Percentiles rank a stretch among this genome's conserved stretches.
These are phyloP conservation scores for Hepsetus odoe DNA, from an alignment of 2,113 vertebrate species.

Conservation along the genomic window DNA sequence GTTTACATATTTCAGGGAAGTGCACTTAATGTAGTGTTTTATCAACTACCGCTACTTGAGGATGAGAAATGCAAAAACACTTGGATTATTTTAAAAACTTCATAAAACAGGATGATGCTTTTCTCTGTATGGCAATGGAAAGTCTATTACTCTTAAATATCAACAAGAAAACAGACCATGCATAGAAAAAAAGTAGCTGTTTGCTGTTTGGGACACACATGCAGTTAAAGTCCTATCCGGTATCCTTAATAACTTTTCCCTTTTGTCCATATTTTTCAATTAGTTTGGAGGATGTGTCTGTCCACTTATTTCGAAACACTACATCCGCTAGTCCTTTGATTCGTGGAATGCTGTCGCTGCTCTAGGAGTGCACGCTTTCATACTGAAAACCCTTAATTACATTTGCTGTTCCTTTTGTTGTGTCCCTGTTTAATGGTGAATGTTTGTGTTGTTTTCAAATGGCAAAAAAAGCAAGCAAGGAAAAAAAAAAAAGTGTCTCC, in stretches of 20 bases:
- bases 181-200: constrained; percentile 3
- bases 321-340: constrained; percentile 78
- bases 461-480: constrained; percentile 67
- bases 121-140: not conserved
- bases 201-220: constrained; percentile 62
- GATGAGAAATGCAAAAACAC: constrained; percentile 22
- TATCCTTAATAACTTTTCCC: constrained; percentile 79
- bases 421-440: constrained; percentile 79
- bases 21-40: not conserved
- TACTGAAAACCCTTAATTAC: constrained; percentile 82
- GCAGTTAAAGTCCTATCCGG: constrained; percentile 69
- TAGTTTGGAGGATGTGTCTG: constrained; percentile 76
- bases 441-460: constrained; percentile 81
- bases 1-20: not conserved
- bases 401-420: constrained; percentile 84
- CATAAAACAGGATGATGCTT: constrained; percentile 12
- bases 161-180: constrained; percentile 45
- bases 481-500: constrained; percentile 49
- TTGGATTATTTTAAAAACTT: constrained; percentile 35
- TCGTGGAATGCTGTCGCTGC: constrained; percentile 75
- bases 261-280: constrained; percentile 77
- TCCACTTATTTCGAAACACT: constrained; percentile 79
- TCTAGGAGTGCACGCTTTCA: constrained; percentile 74
- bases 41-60: not conserved
- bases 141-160: constrained; percentile 35